These are phyloP conservation scores for Drosophila cardini DNA, from an alignment of 1,140 invertebrate genomes.

Conservation along the genomic window DNA sequence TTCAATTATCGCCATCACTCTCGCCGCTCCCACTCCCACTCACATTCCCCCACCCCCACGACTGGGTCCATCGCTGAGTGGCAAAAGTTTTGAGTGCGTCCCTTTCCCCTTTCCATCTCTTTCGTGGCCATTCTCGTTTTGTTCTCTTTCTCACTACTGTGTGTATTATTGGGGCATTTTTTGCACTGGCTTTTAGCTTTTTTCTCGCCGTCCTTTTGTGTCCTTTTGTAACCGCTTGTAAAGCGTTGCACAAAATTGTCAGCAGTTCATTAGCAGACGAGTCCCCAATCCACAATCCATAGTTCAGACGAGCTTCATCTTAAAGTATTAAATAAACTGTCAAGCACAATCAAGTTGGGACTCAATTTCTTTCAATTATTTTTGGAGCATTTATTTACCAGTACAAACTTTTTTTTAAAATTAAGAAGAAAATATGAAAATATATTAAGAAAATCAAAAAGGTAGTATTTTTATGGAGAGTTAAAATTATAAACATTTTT, in stretches of 20 bases:
- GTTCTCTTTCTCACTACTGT: background rate
- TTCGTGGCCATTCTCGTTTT: background rate
- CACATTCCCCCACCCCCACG: slow-evolving; percentile 12
- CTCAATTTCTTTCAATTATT: background rate
- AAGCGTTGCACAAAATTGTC: slow-evolving; percentile 77
- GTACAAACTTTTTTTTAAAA: too few relatives aligned
- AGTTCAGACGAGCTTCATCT: background rate
- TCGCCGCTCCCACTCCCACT: background rate
- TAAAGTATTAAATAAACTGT: slow-evolving; percentile 49
- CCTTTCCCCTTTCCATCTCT: background rate
- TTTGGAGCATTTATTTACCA: background rate
- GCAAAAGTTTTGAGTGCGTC: slow-evolving; percentile 67
- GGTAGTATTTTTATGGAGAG: too few relatives aligned
- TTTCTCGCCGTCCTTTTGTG: slow-evolving; percentile 55
- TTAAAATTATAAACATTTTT: too few relatives aligned
- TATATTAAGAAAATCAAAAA: too few relatives aligned
- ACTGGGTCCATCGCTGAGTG: slow-evolving; percentile 45
- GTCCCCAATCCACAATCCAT: slow-evolving; percentile 6
- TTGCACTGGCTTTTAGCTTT: slow-evolving; percentile 56
- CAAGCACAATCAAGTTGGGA: slow-evolving; percentile 12
- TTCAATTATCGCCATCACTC: slow-evolving; percentile 72
- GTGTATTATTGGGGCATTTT: slow-evolving; percentile 63
- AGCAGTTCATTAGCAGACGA: slow-evolving; percentile 74
- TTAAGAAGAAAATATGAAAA: too few relatives aligned
- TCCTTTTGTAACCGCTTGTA: slow-evolving; percentile 77